These are phyloP conservation scores for Lophius americanus DNA, from an alignment of 2,797 vertebrate species.

Conservation along the genomic window DNA sequence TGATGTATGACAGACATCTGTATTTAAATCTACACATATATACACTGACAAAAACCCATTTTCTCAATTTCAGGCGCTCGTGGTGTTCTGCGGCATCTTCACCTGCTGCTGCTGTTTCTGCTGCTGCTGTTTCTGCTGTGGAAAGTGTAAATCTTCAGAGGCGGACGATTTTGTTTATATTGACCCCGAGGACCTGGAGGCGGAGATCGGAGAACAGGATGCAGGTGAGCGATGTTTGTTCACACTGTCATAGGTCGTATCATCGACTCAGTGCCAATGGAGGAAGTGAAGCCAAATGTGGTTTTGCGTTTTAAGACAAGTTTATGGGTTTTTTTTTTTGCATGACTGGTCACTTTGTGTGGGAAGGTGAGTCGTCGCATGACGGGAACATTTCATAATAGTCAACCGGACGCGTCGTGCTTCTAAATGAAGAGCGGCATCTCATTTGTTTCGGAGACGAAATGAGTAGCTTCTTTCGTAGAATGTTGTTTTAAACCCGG, in stretches of 20 bases:
- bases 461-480: too few relatives aligned
- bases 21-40: too few relatives aligned
- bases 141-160: slow-evolving; percentile 70
- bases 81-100: slow-evolving; percentile 78
- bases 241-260: too few relatives aligned
- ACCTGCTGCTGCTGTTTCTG: slow-evolving; percentile 90
- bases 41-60: too few relatives aligned
- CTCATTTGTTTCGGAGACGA: too few relatives aligned
- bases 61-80: slow-evolving; percentile 72
- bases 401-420: neutral
- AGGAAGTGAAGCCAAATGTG: neutral
- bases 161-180: slow-evolving; percentile 74
- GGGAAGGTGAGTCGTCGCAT: neutral
- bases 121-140: slow-evolving; percentile 91
- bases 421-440: neutral
- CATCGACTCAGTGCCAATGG: neutral
- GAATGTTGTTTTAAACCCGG: too few relatives aligned
- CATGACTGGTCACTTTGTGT: neutral
- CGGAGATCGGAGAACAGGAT: slow-evolving; percentile 78
- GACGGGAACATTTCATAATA: neutral
- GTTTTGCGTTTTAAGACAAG: neutral
- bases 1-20: neutral
- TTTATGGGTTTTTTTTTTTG: too few relatives aligned
- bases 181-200: slow-evolving; percentile 86
- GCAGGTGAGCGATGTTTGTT: slow-evolving; percentile 54